Conservation (phyloP, 1,140 invertebrate genomes). For the Carposina sasakii region DNA sequence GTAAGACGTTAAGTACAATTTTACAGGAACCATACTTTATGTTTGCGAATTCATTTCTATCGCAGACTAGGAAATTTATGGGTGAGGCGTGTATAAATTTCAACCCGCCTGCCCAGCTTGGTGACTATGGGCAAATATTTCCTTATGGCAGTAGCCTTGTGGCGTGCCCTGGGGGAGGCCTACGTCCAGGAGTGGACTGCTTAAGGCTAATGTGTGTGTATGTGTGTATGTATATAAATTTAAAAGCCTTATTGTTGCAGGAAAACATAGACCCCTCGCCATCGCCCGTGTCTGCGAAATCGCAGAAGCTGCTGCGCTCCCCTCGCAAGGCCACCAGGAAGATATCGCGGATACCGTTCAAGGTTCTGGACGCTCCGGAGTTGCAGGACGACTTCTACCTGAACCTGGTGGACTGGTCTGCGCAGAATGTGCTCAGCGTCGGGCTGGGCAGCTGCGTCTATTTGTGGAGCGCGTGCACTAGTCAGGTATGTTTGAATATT, state of each 20-base stretch:
- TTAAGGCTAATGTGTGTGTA: no score
- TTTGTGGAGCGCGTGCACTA: constrained; percentile 99
- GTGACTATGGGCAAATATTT: no score
- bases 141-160: no score
- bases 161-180: no score
- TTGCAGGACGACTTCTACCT: constrained; percentile 99
- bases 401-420: constrained; percentile 99
- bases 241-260: constrained; percentile 48
- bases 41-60: no score
- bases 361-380: constrained; percentile 97
- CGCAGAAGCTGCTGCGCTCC: constrained; percentile 93
- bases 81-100: no score
- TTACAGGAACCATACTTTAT: no score
- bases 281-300: constrained; percentile 94
- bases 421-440: constrained; percentile 98
- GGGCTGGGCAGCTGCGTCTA: constrained; percentile 98
- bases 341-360: constrained; percentile 96
- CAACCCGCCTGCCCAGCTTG: no score
- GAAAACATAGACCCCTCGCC: constrained; percentile 79
- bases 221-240: no score
- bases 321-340: constrained; percentile 96
- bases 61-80: no score
- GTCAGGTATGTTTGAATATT: constrained; percentile 92
- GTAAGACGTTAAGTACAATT: no score
- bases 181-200: no score